Percentiles rank a stretch among this genome's conserved stretches.
phyloP scores from a whole-genome alignment of 2,113 vertebrate genomes.

The Actenoides lindsayi region DNA sequence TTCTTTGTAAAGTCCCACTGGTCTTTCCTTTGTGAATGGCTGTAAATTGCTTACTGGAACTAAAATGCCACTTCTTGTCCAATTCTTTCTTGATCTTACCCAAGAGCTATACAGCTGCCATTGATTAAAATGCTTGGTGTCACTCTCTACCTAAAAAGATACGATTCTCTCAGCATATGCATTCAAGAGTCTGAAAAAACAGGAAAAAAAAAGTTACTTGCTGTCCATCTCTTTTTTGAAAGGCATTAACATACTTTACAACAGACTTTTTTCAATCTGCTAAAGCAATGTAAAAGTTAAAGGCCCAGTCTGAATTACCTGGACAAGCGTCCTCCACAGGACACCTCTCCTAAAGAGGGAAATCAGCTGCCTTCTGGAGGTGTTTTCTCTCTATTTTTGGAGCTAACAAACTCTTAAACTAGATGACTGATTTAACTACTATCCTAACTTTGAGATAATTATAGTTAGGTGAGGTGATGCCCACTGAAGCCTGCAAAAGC shows the following conservation, averaged over 20 bases:
- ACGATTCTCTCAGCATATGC: neutral
- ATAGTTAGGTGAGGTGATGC: neutral
- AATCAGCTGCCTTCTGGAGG: neutral
- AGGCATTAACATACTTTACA: neutral
- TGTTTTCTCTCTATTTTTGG: neutral
- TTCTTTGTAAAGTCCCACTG: slow-evolving; percentile 47
- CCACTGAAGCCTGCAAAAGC: neutral
- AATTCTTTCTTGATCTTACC: slow-evolving; percentile 31
- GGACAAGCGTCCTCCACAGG: neutral
- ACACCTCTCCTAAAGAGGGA: neutral
- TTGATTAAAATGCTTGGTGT: slow-evolving; percentile 31
- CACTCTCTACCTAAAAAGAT: neutral
- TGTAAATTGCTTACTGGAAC: slow-evolving; percentile 53
- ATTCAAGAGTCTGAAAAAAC: neutral
- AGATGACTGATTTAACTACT: neutral
- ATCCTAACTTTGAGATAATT: neutral
- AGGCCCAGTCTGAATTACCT: neutral
- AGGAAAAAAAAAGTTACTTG: neutral
- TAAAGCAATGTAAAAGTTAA: neutral
- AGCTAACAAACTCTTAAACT: neutral
- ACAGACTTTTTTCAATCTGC: neutral
- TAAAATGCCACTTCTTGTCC: slow-evolving; percentile 21
- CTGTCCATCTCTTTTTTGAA: neutral
- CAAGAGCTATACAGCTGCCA: neutral
- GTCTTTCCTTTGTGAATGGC: slow-evolving; percentile 61